Conservation (phyloP, 2,888 invertebrate genomes). For the Conus canariensis region DNA sequence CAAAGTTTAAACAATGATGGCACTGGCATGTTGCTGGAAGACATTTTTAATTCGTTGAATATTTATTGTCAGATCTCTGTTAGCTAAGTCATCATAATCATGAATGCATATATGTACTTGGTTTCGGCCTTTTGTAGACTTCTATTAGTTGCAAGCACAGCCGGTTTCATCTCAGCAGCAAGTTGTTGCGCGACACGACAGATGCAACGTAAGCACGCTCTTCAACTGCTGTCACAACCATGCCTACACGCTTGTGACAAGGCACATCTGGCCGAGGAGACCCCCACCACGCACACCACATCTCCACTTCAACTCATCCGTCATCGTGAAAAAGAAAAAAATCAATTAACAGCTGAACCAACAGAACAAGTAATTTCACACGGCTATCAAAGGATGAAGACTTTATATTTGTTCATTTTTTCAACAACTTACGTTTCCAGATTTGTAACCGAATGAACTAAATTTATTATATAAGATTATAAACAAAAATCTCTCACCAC, state of each 20-base stretch:
- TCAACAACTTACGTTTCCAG: not conserved
- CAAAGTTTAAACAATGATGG: no score
- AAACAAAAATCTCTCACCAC: conserved; percentile 22
- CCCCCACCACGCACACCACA: not conserved
- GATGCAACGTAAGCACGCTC: not conserved
- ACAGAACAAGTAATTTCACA: not conserved
- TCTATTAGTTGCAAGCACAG: no score
- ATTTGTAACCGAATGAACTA: not conserved
- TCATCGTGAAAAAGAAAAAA: not conserved
- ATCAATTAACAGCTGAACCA: not conserved
- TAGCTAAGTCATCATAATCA: no score
- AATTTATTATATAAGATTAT: not conserved
- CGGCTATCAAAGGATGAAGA: not conserved
- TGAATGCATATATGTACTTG: no score
- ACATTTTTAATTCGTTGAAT: no score
- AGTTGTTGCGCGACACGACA: not conserved
- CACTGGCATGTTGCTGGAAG: no score
- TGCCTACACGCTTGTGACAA: not conserved
- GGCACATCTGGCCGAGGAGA: not conserved
- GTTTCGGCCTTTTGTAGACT: no score
- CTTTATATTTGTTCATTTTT: not conserved
- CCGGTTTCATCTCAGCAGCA: not conserved
- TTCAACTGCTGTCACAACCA: not conserved
- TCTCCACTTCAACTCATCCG: not conserved
- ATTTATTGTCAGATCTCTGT: no score